Evolutionary conservation across 2,113 vertebrate genomes (phyloP).

Genomic region (Poicephalus meyeri): DNA sequence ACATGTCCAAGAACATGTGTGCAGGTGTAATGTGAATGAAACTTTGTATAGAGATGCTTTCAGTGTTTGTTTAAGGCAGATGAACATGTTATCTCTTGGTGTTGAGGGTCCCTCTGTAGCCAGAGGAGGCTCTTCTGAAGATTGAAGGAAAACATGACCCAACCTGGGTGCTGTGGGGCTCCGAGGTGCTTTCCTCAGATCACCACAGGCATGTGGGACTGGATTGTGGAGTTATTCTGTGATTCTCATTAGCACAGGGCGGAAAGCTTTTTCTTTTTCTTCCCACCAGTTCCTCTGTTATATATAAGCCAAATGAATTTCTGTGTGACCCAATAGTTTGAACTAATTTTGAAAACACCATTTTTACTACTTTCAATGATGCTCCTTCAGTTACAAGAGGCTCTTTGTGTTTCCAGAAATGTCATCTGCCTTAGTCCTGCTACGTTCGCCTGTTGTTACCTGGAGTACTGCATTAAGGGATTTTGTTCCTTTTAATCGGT

Average conservation of each 20-base stretch:
- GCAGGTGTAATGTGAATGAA: background rate
- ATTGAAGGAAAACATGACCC: background rate
- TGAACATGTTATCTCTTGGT: background rate
- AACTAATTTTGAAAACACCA: background rate
- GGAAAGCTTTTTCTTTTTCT: background rate
- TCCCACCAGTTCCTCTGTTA: background rate
- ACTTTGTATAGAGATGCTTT: background rate
- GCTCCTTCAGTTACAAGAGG: background rate
- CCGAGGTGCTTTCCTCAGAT: background rate
- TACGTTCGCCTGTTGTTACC: background rate
- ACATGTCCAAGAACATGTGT: constrained; percentile 8
- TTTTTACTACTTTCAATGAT: constrained; percentile 7
- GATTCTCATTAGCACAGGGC: background rate
- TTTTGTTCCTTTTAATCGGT: background rate
- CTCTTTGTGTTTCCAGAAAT: background rate
- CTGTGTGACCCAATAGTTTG: background rate
- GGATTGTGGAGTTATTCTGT: background rate
- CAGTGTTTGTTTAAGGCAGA: background rate
- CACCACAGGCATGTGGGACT: rapidly evolving
- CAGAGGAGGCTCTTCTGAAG: background rate
- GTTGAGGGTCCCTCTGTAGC: background rate
- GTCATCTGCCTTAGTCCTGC: background rate
- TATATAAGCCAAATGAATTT: background rate
- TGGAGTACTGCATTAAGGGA: background rate
- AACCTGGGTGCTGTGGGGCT: background rate